Evolutionary conservation across 2,888 invertebrate genomes (phyloP), one percentile per base, ranked within the genome.

Genomic region (Coenonympha glycerion): DNA sequence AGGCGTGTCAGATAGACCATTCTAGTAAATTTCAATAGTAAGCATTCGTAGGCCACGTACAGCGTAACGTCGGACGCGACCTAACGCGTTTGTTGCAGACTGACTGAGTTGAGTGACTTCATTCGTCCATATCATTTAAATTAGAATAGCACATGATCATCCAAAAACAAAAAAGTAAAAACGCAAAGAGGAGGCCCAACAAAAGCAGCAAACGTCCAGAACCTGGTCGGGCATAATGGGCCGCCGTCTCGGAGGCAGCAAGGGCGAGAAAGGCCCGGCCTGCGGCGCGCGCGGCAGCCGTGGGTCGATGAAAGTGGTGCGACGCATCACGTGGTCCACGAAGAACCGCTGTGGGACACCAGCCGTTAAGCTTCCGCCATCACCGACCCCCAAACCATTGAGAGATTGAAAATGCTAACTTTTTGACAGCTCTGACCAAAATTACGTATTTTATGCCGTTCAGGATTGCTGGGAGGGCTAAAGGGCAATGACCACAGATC

Each of bases 241-340:
- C 24, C 89, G 77, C 6, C 90, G 69, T 1, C 89, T 74, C 34
- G 69, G 74, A 46, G 84, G 76, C 64, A 83, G 64, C 33, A 82
- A 73, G 47, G 87, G 86, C 30, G 84, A 82, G 79, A 82, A 87
- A 31, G 79, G 84, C 0, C 81, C 84, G 61, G 80, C 79, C 37
- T 91, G 90, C 47, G 93, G 90, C 71, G 94, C 95, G 22, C 93
- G 91, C n/a, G 97, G 97, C 65, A 99, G 90, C 37, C 99, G 92
- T 13, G 99, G 99, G 88, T 99, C 99, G 88, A 99, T 97, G 86
- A 97, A 98, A 6, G 98, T 96, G 2, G 98, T 99, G 60, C 94
- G 93, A 60, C 96, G 93, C 82, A 93, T 92, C 68, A 93, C 92
- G 86, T 99, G 98, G 88, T 98, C 97, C 74, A 99, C 96, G 89